Evolutionary conservation across 2,888 invertebrate species (phyloP).

Genomic region (Galerucella calmariensis): DNA sequence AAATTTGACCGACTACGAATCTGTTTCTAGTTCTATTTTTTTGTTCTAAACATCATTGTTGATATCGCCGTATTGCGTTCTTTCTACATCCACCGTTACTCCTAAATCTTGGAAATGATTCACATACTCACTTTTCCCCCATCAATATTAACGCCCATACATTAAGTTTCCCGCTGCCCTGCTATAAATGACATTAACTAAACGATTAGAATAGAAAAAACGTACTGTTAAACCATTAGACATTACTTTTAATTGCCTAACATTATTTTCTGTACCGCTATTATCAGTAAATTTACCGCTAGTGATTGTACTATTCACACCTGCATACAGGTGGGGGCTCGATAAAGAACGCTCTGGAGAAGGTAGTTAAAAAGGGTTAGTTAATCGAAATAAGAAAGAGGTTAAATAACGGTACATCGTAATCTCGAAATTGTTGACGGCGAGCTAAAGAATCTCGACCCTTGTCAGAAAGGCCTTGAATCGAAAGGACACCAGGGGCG

Average conservation of each 20-base stretch:
- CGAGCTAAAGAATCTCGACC: slow-evolving; percentile 47
- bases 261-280: slow-evolving; percentile 26
- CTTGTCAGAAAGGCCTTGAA: slow-evolving; percentile 40
- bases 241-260: slow-evolving; percentile 25
- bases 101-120: too few species aligned
- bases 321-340: slow-evolving; percentile 42
- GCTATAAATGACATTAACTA: slow-evolving; percentile 2
- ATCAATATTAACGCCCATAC: too few species aligned
- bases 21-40: too few species aligned
- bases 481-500: slow-evolving; percentile 24
- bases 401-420: slow-evolving; percentile 51
- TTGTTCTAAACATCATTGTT: too few species aligned
- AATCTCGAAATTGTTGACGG: slow-evolving; percentile 49
- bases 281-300: slow-evolving; percentile 24
- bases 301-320: slow-evolving; percentile 28
- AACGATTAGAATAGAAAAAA: slow-evolving; percentile 16
- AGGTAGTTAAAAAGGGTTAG: slow-evolving; percentile 41
- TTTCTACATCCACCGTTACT: too few species aligned
- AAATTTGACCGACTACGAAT: too few species aligned
- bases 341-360: slow-evolving; percentile 27
- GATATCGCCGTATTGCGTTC: too few species aligned
- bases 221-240: slow-evolving; percentile 14
- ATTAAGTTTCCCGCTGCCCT: not conserved
- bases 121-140: too few species aligned
- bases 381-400: slow-evolving; percentile 46